Evolutionary conservation across 92 coral and sea anemone genomes (phyloP).

Genomic region (Palythoa grandis): DNA sequence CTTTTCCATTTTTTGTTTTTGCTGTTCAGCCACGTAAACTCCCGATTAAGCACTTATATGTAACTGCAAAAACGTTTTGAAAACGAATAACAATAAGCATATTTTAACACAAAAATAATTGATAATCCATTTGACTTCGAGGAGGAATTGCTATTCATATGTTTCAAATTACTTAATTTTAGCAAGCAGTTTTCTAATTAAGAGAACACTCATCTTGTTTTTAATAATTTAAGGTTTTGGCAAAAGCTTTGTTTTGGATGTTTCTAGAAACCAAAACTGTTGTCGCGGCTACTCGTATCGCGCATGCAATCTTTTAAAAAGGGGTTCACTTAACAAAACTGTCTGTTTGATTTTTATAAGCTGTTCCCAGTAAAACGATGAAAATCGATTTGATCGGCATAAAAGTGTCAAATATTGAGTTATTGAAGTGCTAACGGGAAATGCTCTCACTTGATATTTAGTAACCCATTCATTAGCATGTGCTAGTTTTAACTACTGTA

Average conservation of each 20-base stretch:
- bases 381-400: too few species aligned
- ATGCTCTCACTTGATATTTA: not conserved
- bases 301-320: not conserved
- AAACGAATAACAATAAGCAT: not conserved
- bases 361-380: too few species aligned
- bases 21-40: not conserved
- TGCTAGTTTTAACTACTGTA: not conserved
- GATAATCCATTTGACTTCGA: not conserved
- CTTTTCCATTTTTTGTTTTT: not conserved
- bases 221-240: not conserved
- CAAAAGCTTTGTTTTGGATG: not conserved
- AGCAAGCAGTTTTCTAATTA: constrained; percentile 6
- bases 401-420: not conserved
- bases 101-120: not conserved
- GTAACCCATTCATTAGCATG: not conserved
- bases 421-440: not conserved
- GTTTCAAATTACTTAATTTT: constrained; percentile 1
- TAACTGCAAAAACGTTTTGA: not conserved
- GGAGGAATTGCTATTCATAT: not conserved
- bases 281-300: not conserved
- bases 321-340: not conserved
- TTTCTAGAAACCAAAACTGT: not conserved
- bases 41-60: not conserved
- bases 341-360: not conserved
- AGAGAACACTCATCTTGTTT: not conserved